Percentiles rank a stretch among this genome's conserved stretches.
phyloP scores from a whole-genome alignment of 2,888 invertebrate genomes.

The Mesoligia furuncula region DNA sequence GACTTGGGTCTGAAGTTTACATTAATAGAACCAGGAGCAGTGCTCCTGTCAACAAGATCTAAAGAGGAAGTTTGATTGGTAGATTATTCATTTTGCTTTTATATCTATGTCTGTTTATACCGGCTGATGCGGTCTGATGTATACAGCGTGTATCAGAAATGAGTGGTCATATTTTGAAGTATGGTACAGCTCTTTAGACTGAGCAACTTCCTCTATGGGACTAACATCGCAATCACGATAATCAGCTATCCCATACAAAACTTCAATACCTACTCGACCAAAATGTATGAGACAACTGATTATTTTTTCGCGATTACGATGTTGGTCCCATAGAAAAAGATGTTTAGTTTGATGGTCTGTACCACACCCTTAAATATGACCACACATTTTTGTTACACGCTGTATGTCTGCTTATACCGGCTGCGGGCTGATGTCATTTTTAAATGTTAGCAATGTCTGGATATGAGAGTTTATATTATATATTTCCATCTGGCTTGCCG shows the following conservation, averaged over 20 bases:
- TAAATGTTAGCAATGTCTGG: background rate
- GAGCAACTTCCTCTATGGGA: background rate
- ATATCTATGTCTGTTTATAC: background rate
- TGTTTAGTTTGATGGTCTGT: too few relatives aligned
- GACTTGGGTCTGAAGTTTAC: slow-evolving; percentile 11
- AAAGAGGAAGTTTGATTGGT: slow-evolving; percentile 2
- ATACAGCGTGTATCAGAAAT: background rate
- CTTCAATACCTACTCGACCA: background rate
- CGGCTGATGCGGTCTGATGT: background rate
- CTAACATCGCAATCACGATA: background rate
- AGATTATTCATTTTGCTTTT: background rate
- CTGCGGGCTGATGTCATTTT: background rate
- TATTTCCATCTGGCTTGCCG: background rate
- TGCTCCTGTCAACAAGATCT: slow-evolving; percentile 21
- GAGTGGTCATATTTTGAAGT: background rate
- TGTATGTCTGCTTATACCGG: background rate
- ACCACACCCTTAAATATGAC: too few relatives aligned
- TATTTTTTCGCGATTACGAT: too few relatives aligned
- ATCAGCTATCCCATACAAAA: background rate
- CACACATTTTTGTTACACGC: too few relatives aligned
- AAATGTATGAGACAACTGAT: background rate
- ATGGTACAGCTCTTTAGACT: background rate
- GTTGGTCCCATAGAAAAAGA: background rate
- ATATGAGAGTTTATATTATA: slow-evolving; percentile 11
- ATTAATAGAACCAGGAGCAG: slow-evolving; percentile 34